Evolutionary conservation across 2,888 invertebrate species (phyloP), one percentile per base, ranked within the genome.

Genomic region (Asteroscopus sphinx): DNA sequence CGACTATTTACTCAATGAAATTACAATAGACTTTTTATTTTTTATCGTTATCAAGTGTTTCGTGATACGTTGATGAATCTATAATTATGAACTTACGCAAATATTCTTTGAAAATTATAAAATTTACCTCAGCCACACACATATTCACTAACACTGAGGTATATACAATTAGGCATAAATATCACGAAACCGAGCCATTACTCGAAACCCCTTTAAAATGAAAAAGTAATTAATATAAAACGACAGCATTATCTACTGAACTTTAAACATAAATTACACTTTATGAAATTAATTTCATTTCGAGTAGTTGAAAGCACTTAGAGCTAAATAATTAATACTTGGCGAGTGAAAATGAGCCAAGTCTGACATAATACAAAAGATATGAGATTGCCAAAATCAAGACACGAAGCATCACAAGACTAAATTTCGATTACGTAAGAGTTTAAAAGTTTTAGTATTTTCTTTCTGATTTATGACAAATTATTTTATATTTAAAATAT

Each of bases 1-100:
- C 52, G 47, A 72, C 82, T 85, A 87, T 89, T 88, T 86, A 63
- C 76, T 85, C 80, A 86, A 88, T 88, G 84, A 80, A 86, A 79
- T 81, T 80, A 77, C 69, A 73, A 75, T 68, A 73, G 63, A 62
- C 66, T 57, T 70, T 69, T 52, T 35, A 49, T 52, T 76, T 48
- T 71, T 73, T 78, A 77, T 73, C 61, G 46, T 44, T 56, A 62
- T 67, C 62, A 53, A 47, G 41, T 44, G 32, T n/a, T 26, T n/a
- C 35, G n/a, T 40, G 42, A 55, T 16, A 21, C 7, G n/a, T 46
- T 11, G 32, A 39, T 35, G 37, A 36, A 44, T 59, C 33, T 52
- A 12, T 35, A 25, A 16, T 13, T 7, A 35, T 35, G 11, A 13
- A 33, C 4, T 30, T 12, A 44, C 8, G 13, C 13, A 32, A 30